Percentiles rank a stretch among this genome's conserved stretches.
Evolutionary conservation across 2,797 vertebrate genomes (phyloP).

Genomic region (Pangasius macronema): DNA sequence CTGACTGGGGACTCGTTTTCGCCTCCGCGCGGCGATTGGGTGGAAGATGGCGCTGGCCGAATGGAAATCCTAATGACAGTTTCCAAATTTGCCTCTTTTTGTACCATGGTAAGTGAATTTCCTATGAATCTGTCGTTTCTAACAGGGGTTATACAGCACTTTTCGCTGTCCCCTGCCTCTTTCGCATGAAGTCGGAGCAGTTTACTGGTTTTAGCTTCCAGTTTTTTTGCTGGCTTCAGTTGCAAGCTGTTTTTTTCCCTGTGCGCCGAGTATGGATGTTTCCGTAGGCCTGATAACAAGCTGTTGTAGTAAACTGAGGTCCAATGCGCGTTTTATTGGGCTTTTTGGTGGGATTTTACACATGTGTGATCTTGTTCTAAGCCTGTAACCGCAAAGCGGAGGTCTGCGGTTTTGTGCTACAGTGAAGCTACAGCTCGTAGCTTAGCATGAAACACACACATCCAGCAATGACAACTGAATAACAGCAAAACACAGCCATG

Average conservation of each 20-base stretch:
- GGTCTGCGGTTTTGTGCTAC: constrained; percentile 42
- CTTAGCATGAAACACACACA: constrained; percentile 12
- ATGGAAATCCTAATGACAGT: constrained; percentile 99
- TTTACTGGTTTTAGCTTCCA: neutral
- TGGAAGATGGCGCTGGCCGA: constrained; percentile 97
- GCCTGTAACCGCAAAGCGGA: constrained; percentile 41
- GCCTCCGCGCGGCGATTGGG: constrained; percentile 80
- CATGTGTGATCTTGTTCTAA: constrained; percentile 40
- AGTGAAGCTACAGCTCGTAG: neutral
- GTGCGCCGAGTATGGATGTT: constrained; percentile 43
- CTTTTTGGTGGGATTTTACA: neutral
- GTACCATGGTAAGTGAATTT: constrained; percentile 90
- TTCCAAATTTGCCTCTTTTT: constrained; percentile 98
- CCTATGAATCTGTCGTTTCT: neutral
- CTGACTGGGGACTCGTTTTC: constrained; percentile 66
- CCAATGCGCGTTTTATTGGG: neutral
- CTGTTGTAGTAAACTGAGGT: neutral
- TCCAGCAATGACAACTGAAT: constrained; percentile 30
- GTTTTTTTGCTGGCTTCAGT: constrained; percentile 55
- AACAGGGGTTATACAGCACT: neutral
- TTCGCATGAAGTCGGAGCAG: neutral
- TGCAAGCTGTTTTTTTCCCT: constrained; percentile 60
- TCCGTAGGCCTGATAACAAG: constrained; percentile 31
- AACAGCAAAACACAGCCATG: neutral
- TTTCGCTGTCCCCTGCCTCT: neutral